Evolutionary conservation across 2,888 invertebrate species (phyloP).

Genomic region (Drosophila kuntzei): DNA sequence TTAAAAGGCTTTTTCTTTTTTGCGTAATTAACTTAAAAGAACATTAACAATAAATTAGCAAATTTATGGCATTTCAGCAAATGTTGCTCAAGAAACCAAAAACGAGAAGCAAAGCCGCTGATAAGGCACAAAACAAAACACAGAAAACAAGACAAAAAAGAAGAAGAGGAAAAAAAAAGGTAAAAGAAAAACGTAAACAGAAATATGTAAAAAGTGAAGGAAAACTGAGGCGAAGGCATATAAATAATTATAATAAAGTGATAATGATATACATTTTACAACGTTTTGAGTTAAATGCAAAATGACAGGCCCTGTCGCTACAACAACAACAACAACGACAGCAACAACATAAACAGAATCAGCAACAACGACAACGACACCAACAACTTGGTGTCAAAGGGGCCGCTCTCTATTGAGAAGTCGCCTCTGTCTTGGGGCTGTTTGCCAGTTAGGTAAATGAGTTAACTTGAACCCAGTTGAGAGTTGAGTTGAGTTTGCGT

Average conservation of each 20-base stretch:
- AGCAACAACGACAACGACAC: slow-evolving; percentile 4
- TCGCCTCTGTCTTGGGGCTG: slow-evolving; percentile 37
- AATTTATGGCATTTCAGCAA: slow-evolving; percentile 73
- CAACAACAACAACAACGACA: slow-evolving; percentile 15
- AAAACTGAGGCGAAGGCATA: slow-evolving; percentile 18
- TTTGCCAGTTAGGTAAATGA: slow-evolving; percentile 73
- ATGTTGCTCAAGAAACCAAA: slow-evolving; percentile 34
- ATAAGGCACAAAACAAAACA: slow-evolving; percentile 55
- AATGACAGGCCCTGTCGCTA: slow-evolving; percentile 64
- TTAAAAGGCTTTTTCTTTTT: slow-evolving; percentile 59
- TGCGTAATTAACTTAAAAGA: slow-evolving; percentile 72
- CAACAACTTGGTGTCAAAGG: slow-evolving; percentile 44
- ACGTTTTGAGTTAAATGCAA: slow-evolving; percentile 62
- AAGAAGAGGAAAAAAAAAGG: not conserved
- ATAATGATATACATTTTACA: slow-evolving; percentile 71
- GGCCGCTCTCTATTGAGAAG: slow-evolving; percentile 23
- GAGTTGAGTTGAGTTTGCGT: slow-evolving; percentile 55
- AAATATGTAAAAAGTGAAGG: slow-evolving; percentile 16
- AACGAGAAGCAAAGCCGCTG: slow-evolving; percentile 49
- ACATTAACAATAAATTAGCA: slow-evolving; percentile 72
- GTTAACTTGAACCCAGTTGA: slow-evolving; percentile 29
- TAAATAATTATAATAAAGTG: slow-evolving; percentile 69
- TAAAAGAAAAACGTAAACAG: slow-evolving; percentile 40
- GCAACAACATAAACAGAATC: not conserved
- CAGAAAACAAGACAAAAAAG: slow-evolving; percentile 8